These are phyloP conservation scores for Hermatobates lingyangjiaoensis DNA, from an alignment of 1,140 invertebrate genomes.

Conservation along the genomic window DNA sequence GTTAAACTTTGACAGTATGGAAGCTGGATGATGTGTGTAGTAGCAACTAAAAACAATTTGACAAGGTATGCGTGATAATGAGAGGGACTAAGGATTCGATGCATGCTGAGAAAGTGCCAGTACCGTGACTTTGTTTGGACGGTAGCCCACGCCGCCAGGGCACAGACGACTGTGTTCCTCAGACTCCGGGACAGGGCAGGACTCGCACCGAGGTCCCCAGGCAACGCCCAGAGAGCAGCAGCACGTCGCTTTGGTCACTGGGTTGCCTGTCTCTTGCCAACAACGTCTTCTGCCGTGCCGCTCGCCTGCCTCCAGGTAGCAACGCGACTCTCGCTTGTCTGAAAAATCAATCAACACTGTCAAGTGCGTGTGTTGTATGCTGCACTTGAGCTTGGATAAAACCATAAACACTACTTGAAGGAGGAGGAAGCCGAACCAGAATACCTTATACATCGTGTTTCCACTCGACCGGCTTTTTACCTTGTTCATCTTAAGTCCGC, in stretches of 20 bases:
- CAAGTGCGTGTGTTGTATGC: no score
- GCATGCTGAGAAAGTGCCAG: conserved; percentile 16
- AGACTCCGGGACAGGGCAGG: conserved; percentile 47
- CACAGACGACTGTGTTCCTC: conserved; percentile 60
- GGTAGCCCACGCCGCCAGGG: conserved; percentile 64
- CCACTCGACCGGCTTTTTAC: no score
- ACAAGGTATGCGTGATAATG: neutral
- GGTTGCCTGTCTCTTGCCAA: conserved; percentile 32
- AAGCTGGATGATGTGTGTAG: no score
- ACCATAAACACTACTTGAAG: no score
- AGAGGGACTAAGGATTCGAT: neutral
- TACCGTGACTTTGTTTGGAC: conserved; percentile 61
- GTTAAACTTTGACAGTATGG: no score
- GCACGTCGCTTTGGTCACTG: conserved; percentile 57
- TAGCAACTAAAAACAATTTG: no score
- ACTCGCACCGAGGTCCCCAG: conserved; percentile 66
- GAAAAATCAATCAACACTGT: conserved; percentile 11
- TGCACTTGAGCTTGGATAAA: no score
- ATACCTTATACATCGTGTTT: no score
- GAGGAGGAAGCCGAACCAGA: neutral
- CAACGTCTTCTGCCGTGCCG: conserved; percentile 27
- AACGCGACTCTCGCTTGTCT: conserved; percentile 62
- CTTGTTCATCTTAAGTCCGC: no score
- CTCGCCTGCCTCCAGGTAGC: conserved; percentile 42
- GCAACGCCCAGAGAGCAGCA: conserved; percentile 70